These are phyloP conservation scores for Seira sanloemensis DNA, from an alignment of 2,888 invertebrate species.

Conservation along the genomic window DNA sequence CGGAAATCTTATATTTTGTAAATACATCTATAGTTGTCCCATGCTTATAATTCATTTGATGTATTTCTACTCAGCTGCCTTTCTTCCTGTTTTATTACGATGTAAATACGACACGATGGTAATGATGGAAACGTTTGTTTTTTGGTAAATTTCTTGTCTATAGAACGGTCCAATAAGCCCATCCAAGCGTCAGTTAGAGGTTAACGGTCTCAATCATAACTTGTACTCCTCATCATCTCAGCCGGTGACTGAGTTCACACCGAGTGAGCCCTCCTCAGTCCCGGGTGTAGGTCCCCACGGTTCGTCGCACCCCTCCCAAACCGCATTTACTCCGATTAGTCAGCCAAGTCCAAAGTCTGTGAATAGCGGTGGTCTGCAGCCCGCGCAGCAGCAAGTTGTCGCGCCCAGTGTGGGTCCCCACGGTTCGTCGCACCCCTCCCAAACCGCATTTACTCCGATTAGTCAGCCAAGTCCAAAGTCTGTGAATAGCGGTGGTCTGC, in stretches of 20 bases:
- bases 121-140: not conserved
- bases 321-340: slow-evolving; percentile 46
- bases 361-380: slow-evolving; percentile 33
- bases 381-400: slow-evolving; percentile 59
- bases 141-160: slow-evolving; percentile 10
- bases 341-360: slow-evolving; percentile 45
- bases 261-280: not conserved
- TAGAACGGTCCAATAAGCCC: slow-evolving; percentile 68
- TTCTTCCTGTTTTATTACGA: not conserved
- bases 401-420: too few relatives aligned
- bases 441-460: slow-evolving; percentile 42
- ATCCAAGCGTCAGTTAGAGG: slow-evolving; percentile 42
- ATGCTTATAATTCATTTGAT: not conserved
- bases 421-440: not conserved
- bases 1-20: too few relatives aligned
- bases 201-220: slow-evolving; percentile 61
- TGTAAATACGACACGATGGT: not conserved
- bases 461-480: slow-evolving; percentile 53
- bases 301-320: not conserved
- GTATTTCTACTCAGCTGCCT: not conserved
- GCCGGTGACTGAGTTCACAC: not conserved
- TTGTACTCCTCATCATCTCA: not conserved
- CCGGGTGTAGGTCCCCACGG: too few relatives aligned
- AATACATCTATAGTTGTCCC: not conserved
- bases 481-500: slow-evolving; percentile 17